Conservation (phyloP, 2,797 vertebrate genomes). For the Loris lydekkerianus region DNA sequence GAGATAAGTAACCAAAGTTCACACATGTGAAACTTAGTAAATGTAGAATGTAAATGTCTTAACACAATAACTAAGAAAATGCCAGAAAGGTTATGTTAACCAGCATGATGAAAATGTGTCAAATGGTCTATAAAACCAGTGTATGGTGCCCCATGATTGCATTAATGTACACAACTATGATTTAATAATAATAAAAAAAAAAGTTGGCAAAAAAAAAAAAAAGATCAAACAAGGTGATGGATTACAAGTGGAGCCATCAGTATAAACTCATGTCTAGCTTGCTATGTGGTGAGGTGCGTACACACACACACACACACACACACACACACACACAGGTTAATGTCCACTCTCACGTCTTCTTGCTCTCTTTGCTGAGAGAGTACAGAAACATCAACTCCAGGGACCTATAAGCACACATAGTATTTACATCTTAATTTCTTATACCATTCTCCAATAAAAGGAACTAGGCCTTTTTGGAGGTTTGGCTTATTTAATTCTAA, state of each 20-base stretch:
- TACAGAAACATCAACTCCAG: not conserved
- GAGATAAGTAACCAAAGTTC: not conserved
- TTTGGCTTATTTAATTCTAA: not conserved
- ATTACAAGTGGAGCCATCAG: not conserved
- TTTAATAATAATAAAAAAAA: too few species aligned
- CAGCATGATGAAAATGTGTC: too few species aligned
- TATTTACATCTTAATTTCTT: not conserved
- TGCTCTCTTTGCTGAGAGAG: not conserved
- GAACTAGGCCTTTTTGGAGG: not conserved
- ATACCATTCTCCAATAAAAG: not conserved
- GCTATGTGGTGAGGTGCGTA: not conserved
- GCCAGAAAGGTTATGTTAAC: too few species aligned
- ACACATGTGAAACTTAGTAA: too few species aligned
- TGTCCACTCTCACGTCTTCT: not conserved
- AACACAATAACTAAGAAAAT: too few species aligned
- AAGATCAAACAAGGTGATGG: not conserved
- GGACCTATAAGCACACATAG: not conserved
- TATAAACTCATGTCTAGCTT: not conserved
- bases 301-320: too few species aligned
- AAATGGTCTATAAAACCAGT: too few species aligned
- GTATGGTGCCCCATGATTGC: too few species aligned
- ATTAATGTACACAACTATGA: too few species aligned
- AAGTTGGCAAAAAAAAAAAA: too few species aligned
- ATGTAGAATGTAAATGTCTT: too few species aligned
- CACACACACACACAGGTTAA: not conserved